Base-by-base conservation (phyloP, 2,113 vertebrate species). In the Laticauda laticaudata region DNA sequence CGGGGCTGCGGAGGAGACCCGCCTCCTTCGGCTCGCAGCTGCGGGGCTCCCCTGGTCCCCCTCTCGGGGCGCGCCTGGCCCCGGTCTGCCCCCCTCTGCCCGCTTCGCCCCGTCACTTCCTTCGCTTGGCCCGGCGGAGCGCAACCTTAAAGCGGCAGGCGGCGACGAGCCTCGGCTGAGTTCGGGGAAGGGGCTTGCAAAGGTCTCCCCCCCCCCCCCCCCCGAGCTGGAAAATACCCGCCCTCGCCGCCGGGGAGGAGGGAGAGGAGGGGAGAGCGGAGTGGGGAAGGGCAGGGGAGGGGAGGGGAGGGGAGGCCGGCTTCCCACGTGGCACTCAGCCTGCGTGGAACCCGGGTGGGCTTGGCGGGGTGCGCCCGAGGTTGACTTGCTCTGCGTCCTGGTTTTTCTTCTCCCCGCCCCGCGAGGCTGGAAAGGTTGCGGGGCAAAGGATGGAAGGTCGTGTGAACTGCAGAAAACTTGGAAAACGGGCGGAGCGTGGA, bases 61-160 rank as follows among this genome's bases (percentile, higher is more conserved):
- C 12, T 54, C 23, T 10, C 53, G 4, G 26, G 23, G 8, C 12
- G 6, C 34, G 26, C 29, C 64, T 3, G 11, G 1, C 24, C 90
- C 20, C 8, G 48, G 48, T 51, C 8, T 51, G 0, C 54, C 2
- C 51, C 8, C 11, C n/a, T 10, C 69, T 64, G 15, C 9, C 39
- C 24, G 86, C 48, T 10, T 18, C 95, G 97, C 96, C 96, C 96
- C 98, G 98, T 98, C 98, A 98, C 98, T 98, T 99, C 98, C 98
- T 98, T 96, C 97, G 95, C 96, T 10, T 97, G 95, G 97, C 97
- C 88, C 96, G 93, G 85, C 95, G 56, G 86, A 94, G 96, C 96
- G 96, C 96, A 61, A 97, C 97, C 97, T 97, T 94, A 93, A 97
- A 95, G 96, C 95, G 96, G 92, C 96, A 92, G 54, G 97, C 93